Evolutionary conservation across 2,797 vertebrate species (phyloP).

Genomic region (Cephalopachus bancanus): DNA sequence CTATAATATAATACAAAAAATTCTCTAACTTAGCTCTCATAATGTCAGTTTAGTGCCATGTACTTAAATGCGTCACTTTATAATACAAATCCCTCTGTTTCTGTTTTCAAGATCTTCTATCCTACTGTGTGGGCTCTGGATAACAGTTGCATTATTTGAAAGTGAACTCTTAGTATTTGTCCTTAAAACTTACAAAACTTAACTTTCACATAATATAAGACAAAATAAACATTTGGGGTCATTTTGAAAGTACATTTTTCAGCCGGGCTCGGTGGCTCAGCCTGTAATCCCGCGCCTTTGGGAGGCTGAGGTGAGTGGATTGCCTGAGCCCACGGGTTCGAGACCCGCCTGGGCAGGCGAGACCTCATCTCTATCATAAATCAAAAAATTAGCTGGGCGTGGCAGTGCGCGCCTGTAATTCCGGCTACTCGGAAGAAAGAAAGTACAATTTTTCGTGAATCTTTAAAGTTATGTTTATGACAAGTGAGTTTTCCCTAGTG

Average conservation of each 20-base stretch:
- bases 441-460: constrained; percentile 10
- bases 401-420: too few species aligned
- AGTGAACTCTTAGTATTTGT: constrained; percentile 46
- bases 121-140: not conserved
- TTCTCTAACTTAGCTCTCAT: not conserved
- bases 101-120: not conserved
- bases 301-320: too few species aligned
- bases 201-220: constrained; percentile 3
- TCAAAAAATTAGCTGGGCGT: too few species aligned
- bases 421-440: too few species aligned
- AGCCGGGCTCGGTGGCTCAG: too few species aligned
- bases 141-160: constrained; percentile 40
- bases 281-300: too few species aligned
- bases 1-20: not conserved
- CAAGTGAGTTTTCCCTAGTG: not conserved
- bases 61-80: not conserved
- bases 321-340: too few species aligned
- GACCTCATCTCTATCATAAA: too few species aligned
- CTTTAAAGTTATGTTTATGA: constrained; percentile 18
- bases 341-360: too few species aligned
- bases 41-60: not conserved
- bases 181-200: constrained; percentile 50
- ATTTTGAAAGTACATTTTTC: constrained; percentile 34
- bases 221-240: not conserved
- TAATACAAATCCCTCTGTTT: not conserved